Evolutionary conservation across 2,888 invertebrate genomes (phyloP), one percentile per base, ranked within the genome.

Genomic region (Torymus texanus): DNA sequence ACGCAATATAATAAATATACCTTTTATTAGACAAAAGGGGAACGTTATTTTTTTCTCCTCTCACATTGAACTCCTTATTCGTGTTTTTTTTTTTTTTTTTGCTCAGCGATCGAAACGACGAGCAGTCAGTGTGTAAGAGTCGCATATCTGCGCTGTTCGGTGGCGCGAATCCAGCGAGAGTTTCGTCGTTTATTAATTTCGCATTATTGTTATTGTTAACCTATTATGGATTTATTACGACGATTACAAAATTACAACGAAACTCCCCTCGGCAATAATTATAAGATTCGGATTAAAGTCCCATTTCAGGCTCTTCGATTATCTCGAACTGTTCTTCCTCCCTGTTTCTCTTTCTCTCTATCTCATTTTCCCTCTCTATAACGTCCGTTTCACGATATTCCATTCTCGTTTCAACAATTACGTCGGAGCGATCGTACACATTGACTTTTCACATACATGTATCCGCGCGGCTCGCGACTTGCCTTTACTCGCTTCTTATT

Each of bases 51-150:
- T 18, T 50, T 68, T 21, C 56, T 51, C 29, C 41, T 41, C 41
- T 41, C 41, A 8, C 41, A 8, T 41, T 41, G 0, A 41, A 41
- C 41, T 41, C 41, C 41, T 41, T 41, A 41, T 41, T 41, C 41
- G 41, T 41, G 5, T 41, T 41, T 41, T 29, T 41, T 41, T 10
- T 4, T 62, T 74, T 4, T 62, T 71, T 68, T 65, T n/a, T 21
- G 41, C 18, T 71, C 63, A 56, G 66, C 59, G 81, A 81, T 81
- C 81, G 81, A 81, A 81, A 81, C 81, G 61, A 81, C 81, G 79
- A 81, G 79, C 79, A 81, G 77, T 79, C 79, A 77, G 71, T 81
- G 41, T 29, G 41, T 41, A 41, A 41, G 50, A 41, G 73, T 73
- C 41, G 78, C 55, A 74, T 8, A 41, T 41, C 5, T 41, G 41